Base-by-base conservation (phyloP, 1,140 invertebrate species). In the Nomia melanderi region DNA sequence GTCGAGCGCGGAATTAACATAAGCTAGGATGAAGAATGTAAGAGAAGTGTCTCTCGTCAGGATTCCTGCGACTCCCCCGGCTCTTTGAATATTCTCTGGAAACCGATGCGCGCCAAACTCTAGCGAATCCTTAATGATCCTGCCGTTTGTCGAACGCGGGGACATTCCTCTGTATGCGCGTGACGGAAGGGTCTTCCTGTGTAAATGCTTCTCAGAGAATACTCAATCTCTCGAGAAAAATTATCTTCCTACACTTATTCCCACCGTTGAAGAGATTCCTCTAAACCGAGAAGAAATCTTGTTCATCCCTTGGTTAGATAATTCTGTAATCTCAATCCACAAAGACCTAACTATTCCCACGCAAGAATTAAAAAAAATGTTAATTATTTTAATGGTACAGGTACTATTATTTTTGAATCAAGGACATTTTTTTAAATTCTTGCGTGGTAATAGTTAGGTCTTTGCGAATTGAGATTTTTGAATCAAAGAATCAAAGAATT, bases 11-110 rank as follows among this genome's bases (percentile, higher is more conserved):
- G 89, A 88, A 92, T 92, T 92, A 92, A 91, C 92, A 92, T 92
- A 92, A 92, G 91, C 91, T 91, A 76, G 91, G 90, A 91, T 92
- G 89, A 92, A 91, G 88, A 90, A 91, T 90, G 90, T 88, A 86
- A 86, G 79, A 86, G 84, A 79, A 83, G 81, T 77, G 78, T 85
- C 82, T 82, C 82, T 84, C 82, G 76, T 82, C 83, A 74, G 83
- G 66, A 82, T 85, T 85, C 71, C 82, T 80, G 60, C 78, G 60
- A 77, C 59, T 78, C 60, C 54, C 57, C 39, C 27, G 57, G 56
- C 59, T 81, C 75, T 77, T 85, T 85, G 83, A 85, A 85, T 85
- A 85, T 85, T 85, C 83, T 59, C 71, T 75, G 70, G 67, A 60
- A 76, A 76, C 82, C 78, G 67, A 84, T 81, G 74, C 72, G 74